Conservation (phyloP, 2,113 vertebrate genomes). For the Tachuris rubrigastra region DNA sequence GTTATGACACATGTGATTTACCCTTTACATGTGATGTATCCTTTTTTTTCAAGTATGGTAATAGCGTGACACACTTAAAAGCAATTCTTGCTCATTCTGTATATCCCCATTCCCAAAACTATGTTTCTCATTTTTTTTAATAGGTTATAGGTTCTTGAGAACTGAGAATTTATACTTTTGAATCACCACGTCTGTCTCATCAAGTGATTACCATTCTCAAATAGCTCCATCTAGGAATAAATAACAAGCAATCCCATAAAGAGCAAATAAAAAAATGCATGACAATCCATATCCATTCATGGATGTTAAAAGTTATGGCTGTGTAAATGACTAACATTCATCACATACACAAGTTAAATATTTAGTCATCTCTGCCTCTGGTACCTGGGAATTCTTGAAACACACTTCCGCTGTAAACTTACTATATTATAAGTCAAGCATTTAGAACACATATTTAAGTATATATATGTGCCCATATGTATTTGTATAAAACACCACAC, state of each 20-base stretch:
- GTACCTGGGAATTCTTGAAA: constrained; percentile 9
- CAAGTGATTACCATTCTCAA: neutral
- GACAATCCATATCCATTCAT: neutral
- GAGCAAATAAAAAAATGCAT: neutral
- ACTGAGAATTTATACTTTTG: neutral
- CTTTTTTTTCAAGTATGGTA: neutral
- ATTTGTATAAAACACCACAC: neutral
- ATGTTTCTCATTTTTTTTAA: neutral
- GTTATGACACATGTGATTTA: neutral
- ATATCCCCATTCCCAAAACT: neutral
- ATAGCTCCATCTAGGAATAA: neutral
- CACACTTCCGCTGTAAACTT: neutral
- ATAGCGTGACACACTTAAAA: neutral
- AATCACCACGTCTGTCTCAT: neutral
- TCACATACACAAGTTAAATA: constrained; percentile 6
- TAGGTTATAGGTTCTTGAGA: neutral
- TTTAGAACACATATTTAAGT: neutral
- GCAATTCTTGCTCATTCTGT: neutral
- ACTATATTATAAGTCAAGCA: neutral
- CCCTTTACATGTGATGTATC: too few species aligned
- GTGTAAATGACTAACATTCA: neutral
- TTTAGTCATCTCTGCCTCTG: neutral
- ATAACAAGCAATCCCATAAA: neutral
- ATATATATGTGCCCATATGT: neutral
- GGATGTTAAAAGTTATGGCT: neutral